A percentile compares a stretch with the other conserved stretches of the same genome.
These are phyloP conservation scores for Scaeva pyrastri DNA, from an alignment of 2,888 invertebrate species.

Conservation along the genomic window DNA sequence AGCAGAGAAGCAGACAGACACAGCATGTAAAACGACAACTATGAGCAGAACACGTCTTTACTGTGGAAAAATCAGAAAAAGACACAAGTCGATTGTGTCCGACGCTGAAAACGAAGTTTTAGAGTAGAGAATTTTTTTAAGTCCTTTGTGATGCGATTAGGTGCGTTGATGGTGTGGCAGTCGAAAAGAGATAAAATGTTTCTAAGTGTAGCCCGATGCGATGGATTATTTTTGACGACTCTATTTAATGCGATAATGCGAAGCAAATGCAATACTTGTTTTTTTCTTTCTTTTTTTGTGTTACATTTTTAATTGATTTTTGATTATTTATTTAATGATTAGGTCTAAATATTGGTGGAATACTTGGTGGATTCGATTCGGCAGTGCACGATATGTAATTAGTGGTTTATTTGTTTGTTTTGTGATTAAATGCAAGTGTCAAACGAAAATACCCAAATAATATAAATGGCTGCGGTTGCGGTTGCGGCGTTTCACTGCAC, in stretches of 20 bases:
- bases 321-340: neutral
- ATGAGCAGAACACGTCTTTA: slow-evolving; percentile 77
- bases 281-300: neutral
- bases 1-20: slow-evolving; percentile 23
- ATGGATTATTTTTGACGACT: slow-evolving; percentile 13
- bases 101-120: slow-evolving; percentile 69
- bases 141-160: slow-evolving; percentile 77
- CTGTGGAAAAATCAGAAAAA: slow-evolving; percentile 78
- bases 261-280: neutral
- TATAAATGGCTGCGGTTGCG: neutral
- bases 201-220: slow-evolving; percentile 62
- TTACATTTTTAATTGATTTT: slow-evolving; percentile 8
- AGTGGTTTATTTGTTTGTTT: slow-evolving; percentile 9
- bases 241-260: neutral
- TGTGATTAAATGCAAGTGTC: slow-evolving; percentile 24
- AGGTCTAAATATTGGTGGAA: neutral
- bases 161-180: slow-evolving; percentile 75
- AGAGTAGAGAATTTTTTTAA: slow-evolving; percentile 76
- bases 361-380: neutral
- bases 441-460: neutral
- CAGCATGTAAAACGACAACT: slow-evolving; percentile 34
- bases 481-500: slow-evolving; percentile 58
- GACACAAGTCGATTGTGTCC: slow-evolving; percentile 78
- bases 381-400: neutral
- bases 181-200: slow-evolving; percentile 46